Evolutionary conservation across 2,113 vertebrate genomes (phyloP).

Genomic region (Pica pica): DNA sequence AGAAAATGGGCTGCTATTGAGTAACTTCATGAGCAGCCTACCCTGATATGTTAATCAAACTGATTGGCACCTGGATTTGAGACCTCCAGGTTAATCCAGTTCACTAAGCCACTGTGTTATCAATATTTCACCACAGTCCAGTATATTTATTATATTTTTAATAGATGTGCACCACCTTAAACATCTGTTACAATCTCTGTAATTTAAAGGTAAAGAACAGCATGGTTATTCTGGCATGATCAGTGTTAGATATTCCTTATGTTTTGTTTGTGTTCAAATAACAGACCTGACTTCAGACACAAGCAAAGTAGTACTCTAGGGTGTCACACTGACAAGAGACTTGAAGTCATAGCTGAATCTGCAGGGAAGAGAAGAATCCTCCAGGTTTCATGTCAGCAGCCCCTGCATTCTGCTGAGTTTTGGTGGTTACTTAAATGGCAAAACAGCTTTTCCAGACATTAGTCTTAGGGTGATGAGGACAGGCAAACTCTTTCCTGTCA

Average conservation of each 20-base stretch:
- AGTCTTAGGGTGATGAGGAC: neutral
- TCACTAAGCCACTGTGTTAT: neutral
- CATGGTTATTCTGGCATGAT: neutral
- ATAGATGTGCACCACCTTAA: neutral
- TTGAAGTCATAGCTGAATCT: neutral
- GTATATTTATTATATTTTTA: neutral
- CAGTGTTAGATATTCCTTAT: neutral
- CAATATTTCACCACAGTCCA: neutral
- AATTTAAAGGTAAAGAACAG: neutral
- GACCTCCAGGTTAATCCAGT: neutral
- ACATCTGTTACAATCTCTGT: neutral
- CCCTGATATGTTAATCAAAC: neutral
- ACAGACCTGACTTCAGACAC: neutral
- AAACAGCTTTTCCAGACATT: neutral
- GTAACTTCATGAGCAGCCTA: neutral
- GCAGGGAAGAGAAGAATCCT: neutral
- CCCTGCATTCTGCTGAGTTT: neutral
- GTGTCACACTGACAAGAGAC: neutral
- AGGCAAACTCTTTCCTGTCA: neutral
- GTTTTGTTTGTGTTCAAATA: neutral
- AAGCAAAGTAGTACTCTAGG: neutral
- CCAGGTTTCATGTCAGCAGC: neutral
- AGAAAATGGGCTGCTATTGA: neutral
- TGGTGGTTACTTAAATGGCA: neutral
- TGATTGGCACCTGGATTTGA: neutral